Conservation (phyloP, 37 sponge, comb jelly and placozoan species). For the Petrosia ficiformis region DNA sequence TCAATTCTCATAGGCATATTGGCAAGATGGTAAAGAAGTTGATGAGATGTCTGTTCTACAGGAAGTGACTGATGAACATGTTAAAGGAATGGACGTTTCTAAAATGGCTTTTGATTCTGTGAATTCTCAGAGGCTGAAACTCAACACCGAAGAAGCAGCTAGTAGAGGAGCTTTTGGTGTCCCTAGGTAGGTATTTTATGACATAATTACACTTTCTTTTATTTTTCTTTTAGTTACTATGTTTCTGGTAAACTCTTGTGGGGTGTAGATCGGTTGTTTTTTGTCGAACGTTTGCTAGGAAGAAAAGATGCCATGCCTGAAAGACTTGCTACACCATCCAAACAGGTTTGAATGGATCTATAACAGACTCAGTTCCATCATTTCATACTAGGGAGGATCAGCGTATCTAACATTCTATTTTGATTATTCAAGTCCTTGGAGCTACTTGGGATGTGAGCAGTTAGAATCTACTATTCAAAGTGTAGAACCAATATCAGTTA, state of each 20-base stretch:
- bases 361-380: background rate
- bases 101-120: slow-evolving; percentile 8
- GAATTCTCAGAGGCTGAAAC: slow-evolving; percentile 47
- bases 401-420: slow-evolving; percentile 77
- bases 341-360: background rate
- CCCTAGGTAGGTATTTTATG: slow-evolving; percentile 58
- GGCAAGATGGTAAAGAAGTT: slow-evolving; percentile 67
- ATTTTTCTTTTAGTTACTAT: slow-evolving; percentile 55
- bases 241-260: slow-evolving; percentile 64
- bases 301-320: slow-evolving; percentile 50
- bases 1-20: slow-evolving; percentile 58
- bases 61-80: slow-evolving; percentile 24
- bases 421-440: slow-evolving; percentile 89
- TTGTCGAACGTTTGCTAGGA: slow-evolving; percentile 72
- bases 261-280: slow-evolving; percentile 83
- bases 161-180: slow-evolving; percentile 90
- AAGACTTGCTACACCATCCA: slow-evolving; percentile 30
- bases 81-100: slow-evolving; percentile 28
- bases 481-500: slow-evolving; percentile 40
- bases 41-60: slow-evolving; percentile 24
- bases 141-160: slow-evolving; percentile 79
- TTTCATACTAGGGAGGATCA: background rate
- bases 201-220: background rate
- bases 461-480: slow-evolving; percentile 26
- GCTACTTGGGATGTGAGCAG: slow-evolving; percentile 58